A percentile compares a stretch with the other conserved stretches of the same genome.
Evolutionary conservation across 2,113 vertebrate species (phyloP).

Genomic region (Rynchops niger): DNA sequence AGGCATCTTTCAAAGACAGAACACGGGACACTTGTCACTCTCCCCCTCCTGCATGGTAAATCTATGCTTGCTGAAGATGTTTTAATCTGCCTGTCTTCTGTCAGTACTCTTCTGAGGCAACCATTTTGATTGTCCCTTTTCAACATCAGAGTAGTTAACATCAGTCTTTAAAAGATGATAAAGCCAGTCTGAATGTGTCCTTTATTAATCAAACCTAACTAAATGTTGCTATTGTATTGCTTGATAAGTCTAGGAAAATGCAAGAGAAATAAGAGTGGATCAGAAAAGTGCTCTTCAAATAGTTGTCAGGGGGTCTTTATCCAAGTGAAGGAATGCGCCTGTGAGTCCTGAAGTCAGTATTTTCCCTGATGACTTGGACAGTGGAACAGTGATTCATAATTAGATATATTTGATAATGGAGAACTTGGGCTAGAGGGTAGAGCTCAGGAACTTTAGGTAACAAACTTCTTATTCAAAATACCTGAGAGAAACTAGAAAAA

Average conservation of each 20-base stretch:
- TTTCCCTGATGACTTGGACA: neutral
- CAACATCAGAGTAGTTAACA: neutral
- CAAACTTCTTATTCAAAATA: neutral
- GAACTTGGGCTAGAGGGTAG: neutral
- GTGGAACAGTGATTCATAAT: neutral
- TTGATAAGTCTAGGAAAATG: neutral
- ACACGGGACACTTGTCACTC: neutral
- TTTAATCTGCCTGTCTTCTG: neutral
- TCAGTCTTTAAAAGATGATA: neutral
- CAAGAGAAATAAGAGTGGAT: neutral
- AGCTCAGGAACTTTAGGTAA: neutral
- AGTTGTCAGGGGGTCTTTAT: neutral
- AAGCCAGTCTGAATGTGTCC: neutral
- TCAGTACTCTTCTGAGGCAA: neutral
- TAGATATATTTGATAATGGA: neutral
- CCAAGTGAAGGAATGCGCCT: neutral
- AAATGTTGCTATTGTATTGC: neutral
- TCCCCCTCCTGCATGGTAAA: neutral
- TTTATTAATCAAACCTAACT: neutral
- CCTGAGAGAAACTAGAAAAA: neutral
- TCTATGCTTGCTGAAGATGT: neutral
- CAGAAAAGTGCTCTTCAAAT: neutral
- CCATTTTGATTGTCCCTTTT: neutral
- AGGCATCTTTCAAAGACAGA: neutral
- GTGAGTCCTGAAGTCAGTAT: neutral